Evolutionary conservation across 2,113 vertebrate species (phyloP), one percentile per base, ranked within the genome.

Genomic region (Phycodurus eques): DNA sequence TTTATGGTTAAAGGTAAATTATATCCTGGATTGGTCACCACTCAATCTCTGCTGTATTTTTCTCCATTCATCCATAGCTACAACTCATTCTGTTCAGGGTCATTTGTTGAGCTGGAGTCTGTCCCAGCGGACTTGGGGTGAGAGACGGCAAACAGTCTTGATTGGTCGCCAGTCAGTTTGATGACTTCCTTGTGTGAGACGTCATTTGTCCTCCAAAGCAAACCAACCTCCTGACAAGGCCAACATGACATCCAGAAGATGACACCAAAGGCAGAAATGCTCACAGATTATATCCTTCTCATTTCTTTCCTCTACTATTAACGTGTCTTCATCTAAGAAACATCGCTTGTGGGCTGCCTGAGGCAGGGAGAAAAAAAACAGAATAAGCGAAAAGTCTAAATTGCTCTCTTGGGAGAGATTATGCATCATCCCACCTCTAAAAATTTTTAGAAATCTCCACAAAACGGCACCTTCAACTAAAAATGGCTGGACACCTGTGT

Each of bases 291-390:
- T 77, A 78, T 80, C 71, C 67, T 67, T 79, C 44, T 68, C 70
- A 83, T 88, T 86, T 84, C 72, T 67, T 73, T 80, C 85, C 85
- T 67, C 74, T 79, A 84, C 85, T 72, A 84, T 83, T 83, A 87
- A 78, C 57, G 75, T 65, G 77, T 78, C 76, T 81, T 87, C 73
- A 83, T 88, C 85, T 86, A 17, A 72, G 76, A 80, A 88, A 80
- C 63, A 71, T 80, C 81, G 88, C 88, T 82, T 71, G 59, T 65
- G 78, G 87, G 83, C 73, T 80, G 86, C 89, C 88, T 68, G 39
- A 61, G 80, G 90, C 88, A 70, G 56, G 33, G 75, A 70, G 49
- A 70, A 65, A 82, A 76, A 79, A 77, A 78, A 76, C 51, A 54
- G 71, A 80, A 86, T 76, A 79, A 87, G 79, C 77, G 27, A 73